phyloP scores from a whole-genome alignment of 1,140 invertebrate genomes.

The Notospermus geniculatus region DNA sequence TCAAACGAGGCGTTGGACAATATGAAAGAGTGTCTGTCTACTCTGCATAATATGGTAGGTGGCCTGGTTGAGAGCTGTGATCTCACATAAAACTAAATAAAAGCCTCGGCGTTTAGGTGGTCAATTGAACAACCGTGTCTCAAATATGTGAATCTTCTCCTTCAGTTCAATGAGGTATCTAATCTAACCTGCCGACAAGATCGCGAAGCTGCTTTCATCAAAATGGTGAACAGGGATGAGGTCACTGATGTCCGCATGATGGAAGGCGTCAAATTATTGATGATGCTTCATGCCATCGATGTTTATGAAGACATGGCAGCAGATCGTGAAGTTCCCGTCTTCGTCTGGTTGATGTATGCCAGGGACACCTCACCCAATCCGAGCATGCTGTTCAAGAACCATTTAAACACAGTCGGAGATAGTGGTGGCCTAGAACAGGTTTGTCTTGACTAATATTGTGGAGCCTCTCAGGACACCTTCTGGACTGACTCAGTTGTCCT shows the following conservation, averaged over 20 bases:
- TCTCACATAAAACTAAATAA: no score
- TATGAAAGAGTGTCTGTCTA: no score
- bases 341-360: constrained; percentile 59
- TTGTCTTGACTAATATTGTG: constrained; percentile 10
- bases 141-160: no score
- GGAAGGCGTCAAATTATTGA: constrained; percentile 61
- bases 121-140: no score
- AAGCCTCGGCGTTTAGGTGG: no score
- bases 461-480: background rate
- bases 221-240: constrained; percentile 54
- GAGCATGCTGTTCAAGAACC: constrained; percentile 55
- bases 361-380: constrained; percentile 56
- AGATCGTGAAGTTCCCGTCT: constrained; percentile 55
- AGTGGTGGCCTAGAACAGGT: constrained; percentile 59
- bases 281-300: constrained; percentile 54
- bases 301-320: constrained; percentile 41
- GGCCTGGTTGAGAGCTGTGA: no score
- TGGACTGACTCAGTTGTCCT: background rate
- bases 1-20: no score
- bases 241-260: constrained; percentile 55
- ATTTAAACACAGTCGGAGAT: constrained; percentile 57
- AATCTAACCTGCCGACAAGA: constrained; percentile 37
- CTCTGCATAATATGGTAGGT: no score
- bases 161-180: constrained; percentile 43
- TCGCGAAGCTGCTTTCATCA: constrained; percentile 41